These are phyloP conservation scores for Pheosia tremula DNA, from an alignment of 2,888 invertebrate species.

Conservation along the genomic window DNA sequence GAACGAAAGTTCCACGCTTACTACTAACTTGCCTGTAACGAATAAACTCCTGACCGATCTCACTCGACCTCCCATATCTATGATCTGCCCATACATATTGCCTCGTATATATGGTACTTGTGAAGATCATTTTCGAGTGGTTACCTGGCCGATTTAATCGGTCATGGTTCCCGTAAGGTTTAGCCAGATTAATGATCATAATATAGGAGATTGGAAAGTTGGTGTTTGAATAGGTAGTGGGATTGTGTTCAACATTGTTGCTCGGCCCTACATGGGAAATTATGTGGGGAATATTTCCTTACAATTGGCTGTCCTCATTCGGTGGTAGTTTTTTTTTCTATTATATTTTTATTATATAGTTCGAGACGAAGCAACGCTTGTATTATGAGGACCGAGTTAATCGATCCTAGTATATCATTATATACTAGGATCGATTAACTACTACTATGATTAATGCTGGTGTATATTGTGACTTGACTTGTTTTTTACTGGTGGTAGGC, in stretches of 20 bases:
- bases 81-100: slow-evolving; percentile 11
- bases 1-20: slow-evolving; percentile 74
- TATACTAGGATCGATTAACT: too few species aligned
- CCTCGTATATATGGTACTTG: slow-evolving; percentile 6
- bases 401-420: too few species aligned
- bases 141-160: slow-evolving; percentile 60
- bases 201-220: slow-evolving; percentile 59
- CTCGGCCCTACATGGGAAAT: too few species aligned
- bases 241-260: slow-evolving; percentile 18
- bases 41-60: slow-evolving; percentile 58
- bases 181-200: slow-evolving; percentile 64
- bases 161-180: slow-evolving; percentile 67
- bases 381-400: too few species aligned
- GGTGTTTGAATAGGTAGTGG: slow-evolving; percentile 39
- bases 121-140: slow-evolving; percentile 50
- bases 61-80: slow-evolving; percentile 37
- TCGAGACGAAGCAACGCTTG: too few species aligned
- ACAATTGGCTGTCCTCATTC: too few species aligned
- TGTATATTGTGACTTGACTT: too few species aligned
- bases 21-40: slow-evolving; percentile 68
- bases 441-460: too few species aligned
- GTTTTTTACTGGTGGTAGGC: too few species aligned
- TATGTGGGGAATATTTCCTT: too few species aligned
- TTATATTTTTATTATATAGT: too few species aligned
- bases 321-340: too few species aligned